phyloP scores from a whole-genome alignment of 2,797 vertebrate genomes.

The Hydrocynus forskahlii region DNA sequence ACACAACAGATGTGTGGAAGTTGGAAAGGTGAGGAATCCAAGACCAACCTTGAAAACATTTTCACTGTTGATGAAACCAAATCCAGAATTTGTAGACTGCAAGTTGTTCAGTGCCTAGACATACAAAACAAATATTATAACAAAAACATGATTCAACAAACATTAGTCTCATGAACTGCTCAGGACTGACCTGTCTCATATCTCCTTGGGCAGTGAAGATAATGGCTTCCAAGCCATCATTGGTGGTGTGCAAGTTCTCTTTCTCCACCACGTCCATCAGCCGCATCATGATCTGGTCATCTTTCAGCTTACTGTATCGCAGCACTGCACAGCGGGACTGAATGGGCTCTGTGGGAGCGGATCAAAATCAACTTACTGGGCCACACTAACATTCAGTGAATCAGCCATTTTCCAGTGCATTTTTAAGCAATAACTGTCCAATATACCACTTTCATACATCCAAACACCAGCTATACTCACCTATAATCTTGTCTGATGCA shows the following conservation, averaged over 20 bases:
- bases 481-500: conserved; percentile 96
- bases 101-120: conserved; percentile 93
- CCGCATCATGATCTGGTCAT: conserved; percentile 88
- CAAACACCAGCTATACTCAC: conserved; percentile 61
- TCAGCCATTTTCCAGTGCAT: too few species aligned
- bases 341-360: conserved; percentile 84
- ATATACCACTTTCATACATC: neutral
- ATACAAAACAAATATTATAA: neutral
- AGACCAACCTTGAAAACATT: conserved; percentile 91
- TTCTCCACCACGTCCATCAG: conserved; percentile 87
- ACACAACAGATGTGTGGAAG: neutral
- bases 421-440: neutral
- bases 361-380: neutral
- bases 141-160: neutral
- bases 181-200: conserved; percentile 91
- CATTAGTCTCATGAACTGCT: neutral
- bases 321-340: conserved; percentile 96
- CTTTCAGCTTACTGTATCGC: conserved; percentile 92
- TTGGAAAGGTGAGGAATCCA: neutral
- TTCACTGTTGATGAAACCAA: conserved; percentile 93
- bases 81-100: conserved; percentile 94
- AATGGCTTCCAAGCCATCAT: conserved; percentile 94
- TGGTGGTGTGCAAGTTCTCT: conserved; percentile 83
- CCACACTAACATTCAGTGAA: neutral
- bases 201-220: conserved; percentile 98